Conservation (phyloP, 2,113 vertebrate species). For the Psophia crepitans region DNA sequence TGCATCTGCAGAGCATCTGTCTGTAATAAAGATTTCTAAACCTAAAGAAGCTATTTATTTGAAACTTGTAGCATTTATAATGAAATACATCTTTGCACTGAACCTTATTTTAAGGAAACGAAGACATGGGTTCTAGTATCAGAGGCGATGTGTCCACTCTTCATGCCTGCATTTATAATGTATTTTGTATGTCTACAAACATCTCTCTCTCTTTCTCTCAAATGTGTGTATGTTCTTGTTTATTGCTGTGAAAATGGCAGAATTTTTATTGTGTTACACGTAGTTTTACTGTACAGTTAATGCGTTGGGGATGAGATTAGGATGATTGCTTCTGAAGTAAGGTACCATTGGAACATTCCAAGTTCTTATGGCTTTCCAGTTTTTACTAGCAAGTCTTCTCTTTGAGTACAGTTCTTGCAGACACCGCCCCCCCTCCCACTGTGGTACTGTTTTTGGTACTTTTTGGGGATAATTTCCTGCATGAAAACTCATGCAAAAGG, state of each 20-base stretch:
- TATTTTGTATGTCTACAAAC: background rate
- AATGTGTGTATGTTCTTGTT: background rate
- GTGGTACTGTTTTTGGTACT: background rate
- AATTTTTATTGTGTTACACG: background rate
- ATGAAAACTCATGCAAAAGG: background rate
- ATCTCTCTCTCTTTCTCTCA: background rate
- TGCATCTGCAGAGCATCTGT: constrained; percentile 10
- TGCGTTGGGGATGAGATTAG: background rate
- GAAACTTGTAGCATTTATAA: background rate
- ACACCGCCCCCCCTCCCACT: fast-evolving
- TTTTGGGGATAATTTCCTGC: background rate
- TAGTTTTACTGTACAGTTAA: background rate
- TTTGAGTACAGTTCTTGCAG: background rate
- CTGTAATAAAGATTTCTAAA: background rate
- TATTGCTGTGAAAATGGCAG: background rate
- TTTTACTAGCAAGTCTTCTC: background rate
- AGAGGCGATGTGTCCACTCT: background rate
- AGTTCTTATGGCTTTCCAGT: background rate
- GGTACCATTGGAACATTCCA: background rate
- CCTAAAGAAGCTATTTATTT: background rate
- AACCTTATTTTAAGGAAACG: background rate
- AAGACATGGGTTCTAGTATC: background rate
- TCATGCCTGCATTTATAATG: background rate
- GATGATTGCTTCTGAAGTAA: background rate
- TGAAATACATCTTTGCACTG: background rate